phyloP scores from a whole-genome alignment of 2,113 vertebrate species.

The Periophthalmodon schlosseri region DNA sequence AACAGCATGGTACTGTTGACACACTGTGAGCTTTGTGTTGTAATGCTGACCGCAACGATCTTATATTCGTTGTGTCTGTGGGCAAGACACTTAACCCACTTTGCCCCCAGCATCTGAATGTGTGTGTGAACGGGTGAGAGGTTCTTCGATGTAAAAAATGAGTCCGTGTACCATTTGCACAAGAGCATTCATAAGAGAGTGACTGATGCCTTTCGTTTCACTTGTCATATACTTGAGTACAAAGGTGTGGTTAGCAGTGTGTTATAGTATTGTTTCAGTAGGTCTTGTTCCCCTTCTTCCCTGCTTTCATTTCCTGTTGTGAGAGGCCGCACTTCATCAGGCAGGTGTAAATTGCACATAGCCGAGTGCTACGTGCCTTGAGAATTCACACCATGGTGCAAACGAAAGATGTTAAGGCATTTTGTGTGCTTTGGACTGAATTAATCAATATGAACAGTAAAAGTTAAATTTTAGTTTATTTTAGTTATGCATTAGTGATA shows the following conservation, averaged over 20 bases:
- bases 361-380: neutral
- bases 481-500: slow-evolving; percentile 1
- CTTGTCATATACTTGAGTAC: too few relatives aligned
- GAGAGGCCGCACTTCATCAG: slow-evolving; percentile 6
- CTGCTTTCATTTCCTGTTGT: slow-evolving; percentile 64
- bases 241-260: neutral
- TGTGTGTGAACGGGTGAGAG: too few relatives aligned
- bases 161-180: too few relatives aligned
- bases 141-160: too few relatives aligned
- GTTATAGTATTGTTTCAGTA: slow-evolving; percentile 21
- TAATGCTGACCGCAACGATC: neutral
- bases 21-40: slow-evolving; percentile 1
- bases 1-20: neutral
- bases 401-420: neutral
- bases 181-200: neutral
- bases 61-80: too few relatives aligned
- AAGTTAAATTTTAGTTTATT: neutral
- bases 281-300: slow-evolving; percentile 57
- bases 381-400: neutral
- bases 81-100: too few relatives aligned
- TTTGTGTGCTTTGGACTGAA: neutral
- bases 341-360: slow-evolving; percentile 10
- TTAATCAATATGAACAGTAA: neutral
- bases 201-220: neutral
- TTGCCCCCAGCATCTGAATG: too few relatives aligned